phyloP scores from a whole-genome alignment of 2,888 invertebrate genomes.

The Lepidocyrtinus sp. region DNA sequence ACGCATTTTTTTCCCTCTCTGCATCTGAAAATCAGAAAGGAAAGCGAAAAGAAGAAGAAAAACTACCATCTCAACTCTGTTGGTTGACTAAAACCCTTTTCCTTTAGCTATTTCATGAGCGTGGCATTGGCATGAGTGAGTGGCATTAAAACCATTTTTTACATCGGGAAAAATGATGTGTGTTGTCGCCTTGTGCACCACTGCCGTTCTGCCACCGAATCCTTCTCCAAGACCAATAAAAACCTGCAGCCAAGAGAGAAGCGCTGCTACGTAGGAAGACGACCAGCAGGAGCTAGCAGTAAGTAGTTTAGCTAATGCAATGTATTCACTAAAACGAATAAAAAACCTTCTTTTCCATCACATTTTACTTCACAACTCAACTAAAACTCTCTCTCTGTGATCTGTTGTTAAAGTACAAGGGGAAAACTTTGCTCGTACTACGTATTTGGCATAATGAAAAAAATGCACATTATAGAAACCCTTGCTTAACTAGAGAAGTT shows the following conservation, averaged over 20 bases:
- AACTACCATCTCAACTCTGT: not conserved
- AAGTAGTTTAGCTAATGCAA: not conserved
- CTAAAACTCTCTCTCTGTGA: no score
- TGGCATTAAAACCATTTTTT: constrained; percentile 16
- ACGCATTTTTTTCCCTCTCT: constrained; percentile 40
- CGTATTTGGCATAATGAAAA: not conserved
- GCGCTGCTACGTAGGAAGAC: not conserved
- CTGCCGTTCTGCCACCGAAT: constrained; percentile 45
- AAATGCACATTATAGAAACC: not conserved
- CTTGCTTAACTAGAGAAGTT: not conserved
- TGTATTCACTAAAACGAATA: not conserved
- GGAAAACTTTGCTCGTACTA: not conserved
- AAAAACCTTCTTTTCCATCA: not conserved
- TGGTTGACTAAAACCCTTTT: constrained; percentile 7
- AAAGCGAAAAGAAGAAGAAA: not conserved
- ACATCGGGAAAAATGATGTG: constrained; percentile 43
- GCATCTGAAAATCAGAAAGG: not conserved
- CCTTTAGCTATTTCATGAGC: not conserved
- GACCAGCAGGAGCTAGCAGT: constrained; percentile 16
- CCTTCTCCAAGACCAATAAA: constrained; percentile 14
- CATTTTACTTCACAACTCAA: not conserved
- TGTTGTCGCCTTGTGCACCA: constrained; percentile 42
- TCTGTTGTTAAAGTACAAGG: no score
- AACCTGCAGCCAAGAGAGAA: constrained; percentile 14
- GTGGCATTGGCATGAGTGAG: constrained; percentile 13